Base-by-base conservation (phyloP, 2,113 vertebrate species). In the Motacilla tschutschensis region DNA sequence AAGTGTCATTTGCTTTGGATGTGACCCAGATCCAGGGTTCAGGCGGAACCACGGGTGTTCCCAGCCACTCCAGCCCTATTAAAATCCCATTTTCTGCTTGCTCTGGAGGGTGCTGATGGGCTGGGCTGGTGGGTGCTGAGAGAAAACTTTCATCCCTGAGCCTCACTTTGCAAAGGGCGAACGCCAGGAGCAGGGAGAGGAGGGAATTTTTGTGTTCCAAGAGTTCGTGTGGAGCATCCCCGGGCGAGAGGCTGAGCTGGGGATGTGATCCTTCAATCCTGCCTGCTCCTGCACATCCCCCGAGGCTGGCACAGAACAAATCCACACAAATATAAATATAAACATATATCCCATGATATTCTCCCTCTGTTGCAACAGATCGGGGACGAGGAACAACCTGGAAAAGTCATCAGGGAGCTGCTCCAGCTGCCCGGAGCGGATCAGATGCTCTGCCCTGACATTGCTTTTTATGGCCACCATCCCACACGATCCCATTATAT, bases 221-320 rank as follows among this genome's bases (percentile, higher is more conserved):
- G 44, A 0, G 3, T 55, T n/a, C 22, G 3, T 25, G 44, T 5
- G 14, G 9, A 76, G 69, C 60, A 55, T 36, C 65, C 73, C 64
- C 4, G 6, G 0, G 1, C 0, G 14, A 16, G 51, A 5, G 0
- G 29, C 17, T 0, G 48, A 29, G 2, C 2, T 3, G 4, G 51
- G 18, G 74, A 5, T 2, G 48, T 1, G 47, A 24, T 41, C 55
- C 15, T 4, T 9, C 41, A 18, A 10, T 26, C 40, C 75, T 14
- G 25, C 13, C 40, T 2, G 3, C 8, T 14, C 36, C 17, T 17
- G 36, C 60, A 65, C 44, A 14, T 14, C 38, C 71, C 53, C 38
- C 5, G 3, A 15, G 72, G 72, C 64, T 70, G 73, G 82, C 72
- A 62, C 29, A 8, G 19, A 47, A 31, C 72, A 54, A 69, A 69